phyloP scores from a whole-genome alignment of 30 jellyfish, hydroid and myxozoan genomes.

The Aurelia sp. region DNA sequence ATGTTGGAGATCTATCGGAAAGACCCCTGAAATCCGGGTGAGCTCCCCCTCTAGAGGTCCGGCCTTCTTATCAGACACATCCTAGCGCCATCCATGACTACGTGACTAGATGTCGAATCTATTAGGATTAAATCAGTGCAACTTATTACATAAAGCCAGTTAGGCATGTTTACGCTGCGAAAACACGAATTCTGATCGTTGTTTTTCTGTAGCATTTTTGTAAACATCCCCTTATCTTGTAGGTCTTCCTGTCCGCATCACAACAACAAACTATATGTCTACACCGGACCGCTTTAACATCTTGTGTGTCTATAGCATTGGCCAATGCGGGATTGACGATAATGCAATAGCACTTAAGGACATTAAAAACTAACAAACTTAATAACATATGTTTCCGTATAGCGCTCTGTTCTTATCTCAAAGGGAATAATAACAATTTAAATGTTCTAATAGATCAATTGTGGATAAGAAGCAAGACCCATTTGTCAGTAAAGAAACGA shows the following conservation, averaged over 20 bases:
- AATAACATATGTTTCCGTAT: constrained; percentile 51
- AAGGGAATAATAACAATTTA: constrained; percentile 62
- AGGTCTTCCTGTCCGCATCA: constrained; percentile 64
- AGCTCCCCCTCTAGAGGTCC: too few species aligned
- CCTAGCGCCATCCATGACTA: too few species aligned
- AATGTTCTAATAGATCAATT: constrained; percentile 53
- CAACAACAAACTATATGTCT: neutral
- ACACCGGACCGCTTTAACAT: constrained; percentile 15
- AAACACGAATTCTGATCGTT: neutral
- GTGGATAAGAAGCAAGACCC: constrained; percentile 33
- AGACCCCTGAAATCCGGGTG: too few species aligned
- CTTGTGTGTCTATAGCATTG: constrained; percentile 19
- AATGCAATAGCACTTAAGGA: constrained; percentile 34
- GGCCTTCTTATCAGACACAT: too few species aligned
- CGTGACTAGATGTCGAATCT: too few species aligned
- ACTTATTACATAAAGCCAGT: neutral
- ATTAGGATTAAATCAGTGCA: neutral
- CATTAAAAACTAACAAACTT: constrained; percentile 44
- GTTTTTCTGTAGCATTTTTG: neutral
- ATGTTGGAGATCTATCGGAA: too few species aligned
- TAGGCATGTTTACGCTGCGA: constrained; percentile 5
- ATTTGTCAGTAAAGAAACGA: constrained; percentile 42
- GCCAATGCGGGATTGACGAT: neutral
- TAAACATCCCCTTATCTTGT: constrained; percentile 45
- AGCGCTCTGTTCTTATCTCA: constrained; percentile 55